Percentiles rank a stretch among this genome's conserved stretches.
These are phyloP conservation scores for Adelognathus sp. DNA, from an alignment of 2,888 invertebrate genomes.

Conservation along the genomic window DNA sequence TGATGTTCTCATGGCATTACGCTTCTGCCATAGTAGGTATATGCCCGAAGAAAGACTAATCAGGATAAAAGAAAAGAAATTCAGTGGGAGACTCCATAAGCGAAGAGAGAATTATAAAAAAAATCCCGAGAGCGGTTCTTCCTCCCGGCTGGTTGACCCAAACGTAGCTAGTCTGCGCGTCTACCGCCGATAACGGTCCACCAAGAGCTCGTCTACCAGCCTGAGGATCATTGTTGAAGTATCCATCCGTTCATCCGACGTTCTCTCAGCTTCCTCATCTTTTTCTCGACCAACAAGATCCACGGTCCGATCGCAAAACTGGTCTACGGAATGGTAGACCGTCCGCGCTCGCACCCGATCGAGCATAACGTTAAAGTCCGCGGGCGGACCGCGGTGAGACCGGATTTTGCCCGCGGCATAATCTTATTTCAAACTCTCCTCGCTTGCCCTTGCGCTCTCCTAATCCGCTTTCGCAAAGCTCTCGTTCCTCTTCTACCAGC, in stretches of 20 bases:
- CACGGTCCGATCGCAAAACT: slow-evolving; percentile 12
- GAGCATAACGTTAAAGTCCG: slow-evolving; percentile 43
- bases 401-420: slow-evolving; percentile 70
- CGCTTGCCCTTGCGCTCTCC: slow-evolving; percentile 14
- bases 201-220: slow-evolving; percentile 16
- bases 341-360: slow-evolving; percentile 30
- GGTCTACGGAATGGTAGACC: slow-evolving; percentile 29
- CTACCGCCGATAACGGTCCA: slow-evolving; percentile 23
- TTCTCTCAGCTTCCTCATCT: neutral
- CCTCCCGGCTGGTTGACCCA: slow-evolving; percentile 23
- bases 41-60: slow-evolving; percentile 16
- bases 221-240: slow-evolving; percentile 27
- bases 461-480: slow-evolving; percentile 52
- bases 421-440: slow-evolving; percentile 70
- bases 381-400: slow-evolving; percentile 3
- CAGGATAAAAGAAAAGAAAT: neutral
- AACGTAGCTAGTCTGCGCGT: slow-evolving; percentile 11
- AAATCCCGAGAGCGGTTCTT: slow-evolving; percentile 7
- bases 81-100: slow-evolving; percentile 1
- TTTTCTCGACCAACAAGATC: neutral
- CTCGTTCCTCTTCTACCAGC: neutral
- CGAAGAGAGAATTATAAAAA: neutral
- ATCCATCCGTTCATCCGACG: slow-evolving; percentile 7
- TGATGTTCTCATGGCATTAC: slow-evolving; percentile 12
- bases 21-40: neutral